Evolutionary conservation across 2,797 vertebrate species (phyloP), one percentile per base, ranked within the genome.

Genomic region (Crenuchus spilurus): DNA sequence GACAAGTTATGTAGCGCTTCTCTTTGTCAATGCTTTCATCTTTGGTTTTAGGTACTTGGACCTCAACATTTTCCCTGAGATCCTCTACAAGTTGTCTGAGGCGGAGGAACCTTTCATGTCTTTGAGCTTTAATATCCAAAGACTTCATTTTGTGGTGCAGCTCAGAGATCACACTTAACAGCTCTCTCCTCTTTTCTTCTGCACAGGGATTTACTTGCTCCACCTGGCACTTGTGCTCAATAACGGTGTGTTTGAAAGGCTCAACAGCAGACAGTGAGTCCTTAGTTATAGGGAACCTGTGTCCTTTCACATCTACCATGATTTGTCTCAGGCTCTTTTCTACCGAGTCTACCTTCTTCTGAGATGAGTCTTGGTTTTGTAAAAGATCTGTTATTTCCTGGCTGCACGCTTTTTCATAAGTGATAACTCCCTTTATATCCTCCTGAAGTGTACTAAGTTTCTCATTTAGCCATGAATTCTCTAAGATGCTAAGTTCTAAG

Each of bases 61-160:
- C 78, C 84, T 92, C 88, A 48, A 95, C 42, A 1, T 83, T 85
- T 61, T 92, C 86, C 65, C 77, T 85, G 46, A 92, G 30, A 71
- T 88, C 80, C 83, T 91, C 92, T 35, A 94, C 70, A 39, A 87
- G 77, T 84, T 87, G 87, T 55, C 93, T 88, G 33, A 82, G 81
- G 20, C 64, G 79, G 42, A 95, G 87, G 85, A 94, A 92, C 22
- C 75, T 87, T 76, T 90, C 84, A 1, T 89, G 89, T 42, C 93
- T 91, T 58, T 14, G 77, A 74, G 84, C 70, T 80, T 91, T 85
- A 11, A 60, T 70, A 54, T 92, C 86, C 64, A 94, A 79, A 3
- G 7, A 31, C 9, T 72, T 81, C 16, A 93, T 88, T 82, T 89
- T 92, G 31, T 69, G 81, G 64, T 94, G 83, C 26, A 95, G 82